Conservation (phyloP, 2,113 vertebrate species). For the Paedocypris sp. region DNA sequence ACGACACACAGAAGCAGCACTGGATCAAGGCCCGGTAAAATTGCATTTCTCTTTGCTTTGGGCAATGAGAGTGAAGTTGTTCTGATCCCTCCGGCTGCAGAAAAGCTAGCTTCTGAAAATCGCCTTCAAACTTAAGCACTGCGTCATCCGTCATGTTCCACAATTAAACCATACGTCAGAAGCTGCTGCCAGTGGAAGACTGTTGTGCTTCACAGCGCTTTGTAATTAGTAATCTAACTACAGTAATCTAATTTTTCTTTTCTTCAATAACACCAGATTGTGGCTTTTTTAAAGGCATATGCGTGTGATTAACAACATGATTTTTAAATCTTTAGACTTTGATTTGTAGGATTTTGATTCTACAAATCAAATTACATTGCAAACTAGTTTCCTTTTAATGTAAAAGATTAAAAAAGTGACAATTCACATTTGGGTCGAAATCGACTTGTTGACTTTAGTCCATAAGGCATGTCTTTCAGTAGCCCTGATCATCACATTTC, state of each 20-base stretch:
- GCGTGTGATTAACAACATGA: too few relatives aligned
- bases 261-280: neutral
- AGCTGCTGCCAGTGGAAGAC: neutral
- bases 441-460: too few relatives aligned
- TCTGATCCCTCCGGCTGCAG: neutral
- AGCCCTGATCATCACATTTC: too few relatives aligned
- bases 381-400: too few relatives aligned
- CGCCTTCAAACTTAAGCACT: neutral
- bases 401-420: too few relatives aligned
- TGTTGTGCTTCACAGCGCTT: neutral
- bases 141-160: constrained; percentile 1
- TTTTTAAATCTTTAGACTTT: too few relatives aligned
- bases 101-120: neutral
- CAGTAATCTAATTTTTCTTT: neutral
- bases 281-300: too few relatives aligned
- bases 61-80: neutral
- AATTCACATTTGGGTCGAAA: too few relatives aligned
- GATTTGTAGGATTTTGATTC: too few relatives aligned
- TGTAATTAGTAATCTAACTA: constrained; percentile 14
- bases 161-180: neutral
- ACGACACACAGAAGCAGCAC: neutral
- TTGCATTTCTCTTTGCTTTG: neutral
- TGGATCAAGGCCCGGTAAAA: constrained; percentile 19
- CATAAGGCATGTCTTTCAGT: too few relatives aligned
- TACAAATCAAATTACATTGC: too few relatives aligned